Conservation (phyloP, 2,113 vertebrate species). For the Bolborhynchus lineola region DNA sequence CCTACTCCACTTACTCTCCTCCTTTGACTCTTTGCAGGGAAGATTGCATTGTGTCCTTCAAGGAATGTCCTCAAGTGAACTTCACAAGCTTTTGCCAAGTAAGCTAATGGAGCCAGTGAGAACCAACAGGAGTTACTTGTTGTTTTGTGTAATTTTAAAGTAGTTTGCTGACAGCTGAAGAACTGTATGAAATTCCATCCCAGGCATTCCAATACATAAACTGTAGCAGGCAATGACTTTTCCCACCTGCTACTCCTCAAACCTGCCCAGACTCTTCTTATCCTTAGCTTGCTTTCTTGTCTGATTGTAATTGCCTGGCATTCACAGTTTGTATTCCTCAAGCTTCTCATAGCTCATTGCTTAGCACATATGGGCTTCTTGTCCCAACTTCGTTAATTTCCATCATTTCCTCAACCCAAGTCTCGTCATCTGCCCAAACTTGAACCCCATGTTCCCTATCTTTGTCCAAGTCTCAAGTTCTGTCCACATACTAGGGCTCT, state of each 20-base stretch:
- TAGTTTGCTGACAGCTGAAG: not conserved
- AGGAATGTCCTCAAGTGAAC: not conserved
- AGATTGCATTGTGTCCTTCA: not conserved
- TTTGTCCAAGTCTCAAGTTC: not conserved
- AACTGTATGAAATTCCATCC: not conserved
- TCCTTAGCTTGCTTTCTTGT: not conserved
- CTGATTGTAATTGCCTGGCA: not conserved
- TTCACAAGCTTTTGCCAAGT: not conserved
- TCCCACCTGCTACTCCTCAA: not conserved
- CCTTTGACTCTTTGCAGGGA: not conserved
- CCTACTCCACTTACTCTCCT: not conserved
- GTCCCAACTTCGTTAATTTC: not conserved
- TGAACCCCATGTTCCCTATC: not conserved
- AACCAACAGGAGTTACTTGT: not conserved
- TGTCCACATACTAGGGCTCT: not conserved
- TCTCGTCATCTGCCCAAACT: accelerated
- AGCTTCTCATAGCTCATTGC: not conserved
- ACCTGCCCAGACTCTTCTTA: not conserved
- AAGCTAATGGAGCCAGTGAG: not conserved
- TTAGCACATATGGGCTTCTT: not conserved
- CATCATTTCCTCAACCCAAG: accelerated
- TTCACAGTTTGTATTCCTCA: not conserved
- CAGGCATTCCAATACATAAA: not conserved
- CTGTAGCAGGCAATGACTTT: not conserved
- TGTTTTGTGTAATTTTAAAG: not conserved